phyloP scores from a whole-genome alignment of 1,140 invertebrate species.

The Diachasma alloeum region DNA sequence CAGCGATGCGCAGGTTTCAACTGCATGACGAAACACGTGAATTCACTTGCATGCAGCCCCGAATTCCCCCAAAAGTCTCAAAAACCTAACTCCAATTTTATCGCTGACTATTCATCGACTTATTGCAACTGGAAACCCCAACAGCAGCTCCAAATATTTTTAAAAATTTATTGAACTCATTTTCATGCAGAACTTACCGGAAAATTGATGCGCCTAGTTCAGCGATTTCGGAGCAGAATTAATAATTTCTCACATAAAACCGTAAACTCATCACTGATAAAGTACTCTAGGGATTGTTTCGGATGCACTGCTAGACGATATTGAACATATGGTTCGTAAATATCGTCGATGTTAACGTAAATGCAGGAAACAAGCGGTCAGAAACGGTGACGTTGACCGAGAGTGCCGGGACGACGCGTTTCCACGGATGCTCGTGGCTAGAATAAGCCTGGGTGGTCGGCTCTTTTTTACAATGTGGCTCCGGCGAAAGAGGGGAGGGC shows the following conservation, averaged over 20 bases:
- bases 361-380: slow-evolving; percentile 4
- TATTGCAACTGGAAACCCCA: too few relatives aligned
- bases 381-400: background rate
- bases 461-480: background rate
- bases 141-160: too few relatives aligned
- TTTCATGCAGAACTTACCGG: background rate
- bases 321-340: background rate
- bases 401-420: background rate
- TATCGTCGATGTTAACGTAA: background rate
- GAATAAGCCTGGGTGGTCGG: background rate
- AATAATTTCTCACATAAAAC: background rate
- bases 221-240: background rate
- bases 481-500: background rate
- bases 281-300: background rate
- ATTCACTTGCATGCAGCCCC: background rate
- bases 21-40: slow-evolving; percentile 29
- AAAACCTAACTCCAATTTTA: background rate
- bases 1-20: background rate
- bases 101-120: too few relatives aligned
- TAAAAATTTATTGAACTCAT: background rate
- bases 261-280: background rate
- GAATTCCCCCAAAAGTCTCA: background rate
- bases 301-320: background rate
- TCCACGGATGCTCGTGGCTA: background rate
- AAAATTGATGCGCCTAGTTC: background rate